Conservation (phyloP, 2,888 invertebrate genomes). For the Melieria omissa region DNA sequence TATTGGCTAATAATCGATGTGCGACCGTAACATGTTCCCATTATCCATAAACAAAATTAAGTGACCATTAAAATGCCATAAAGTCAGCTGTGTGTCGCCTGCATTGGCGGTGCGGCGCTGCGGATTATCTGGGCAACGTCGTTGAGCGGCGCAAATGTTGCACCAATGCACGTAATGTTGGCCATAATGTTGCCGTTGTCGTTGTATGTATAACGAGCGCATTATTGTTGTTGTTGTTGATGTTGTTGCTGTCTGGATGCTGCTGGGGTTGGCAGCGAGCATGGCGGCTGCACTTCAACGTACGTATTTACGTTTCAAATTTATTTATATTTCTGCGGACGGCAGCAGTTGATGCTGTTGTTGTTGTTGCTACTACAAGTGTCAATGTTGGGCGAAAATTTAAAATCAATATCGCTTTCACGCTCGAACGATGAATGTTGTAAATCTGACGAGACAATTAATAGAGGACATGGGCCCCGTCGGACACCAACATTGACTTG, state of each 20-base stretch:
- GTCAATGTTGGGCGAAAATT: conserved; percentile 16
- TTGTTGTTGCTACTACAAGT: conserved; percentile 1
- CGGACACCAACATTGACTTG: too few species aligned
- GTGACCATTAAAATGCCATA: conserved; percentile 68
- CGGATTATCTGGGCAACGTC: conserved; percentile 14
- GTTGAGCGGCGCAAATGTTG: conserved; percentile 14
- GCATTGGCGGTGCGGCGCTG: neutral
- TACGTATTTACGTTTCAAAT: conserved; percentile 1
- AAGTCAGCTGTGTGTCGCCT: conserved; percentile 53
- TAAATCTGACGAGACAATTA: too few species aligned
- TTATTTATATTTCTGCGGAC: neutral
- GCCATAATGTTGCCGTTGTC: neutral
- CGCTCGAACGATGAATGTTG: too few species aligned
- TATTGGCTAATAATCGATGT: conserved; percentile 58
- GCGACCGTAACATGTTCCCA: conserved; percentile 57
- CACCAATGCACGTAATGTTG: conserved; percentile 12
- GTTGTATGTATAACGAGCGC: too few species aligned
- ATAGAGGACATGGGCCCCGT: too few species aligned
- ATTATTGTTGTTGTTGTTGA: too few species aligned
- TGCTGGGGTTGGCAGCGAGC: neutral
- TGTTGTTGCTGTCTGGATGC: neutral
- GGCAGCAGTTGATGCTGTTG: conserved; percentile 1
- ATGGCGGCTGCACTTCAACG: conserved; percentile 23
- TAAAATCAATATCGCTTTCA: conserved; percentile 16
- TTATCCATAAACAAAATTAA: conserved; percentile 68